phyloP scores from a whole-genome alignment of 1,140 invertebrate genomes.

The Drosophila asahinai region DNA sequence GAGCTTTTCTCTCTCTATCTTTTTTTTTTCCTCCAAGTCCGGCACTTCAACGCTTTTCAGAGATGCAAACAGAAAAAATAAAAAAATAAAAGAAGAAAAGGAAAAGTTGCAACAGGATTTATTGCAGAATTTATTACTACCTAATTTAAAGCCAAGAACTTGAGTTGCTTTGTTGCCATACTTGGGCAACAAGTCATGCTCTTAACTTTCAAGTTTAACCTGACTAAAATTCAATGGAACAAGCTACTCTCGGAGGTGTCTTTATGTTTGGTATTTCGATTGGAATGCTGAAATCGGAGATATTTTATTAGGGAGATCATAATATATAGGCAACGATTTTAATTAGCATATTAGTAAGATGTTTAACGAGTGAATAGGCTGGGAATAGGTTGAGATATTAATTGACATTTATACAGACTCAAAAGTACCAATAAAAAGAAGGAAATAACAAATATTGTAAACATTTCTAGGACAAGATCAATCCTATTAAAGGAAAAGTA shows the following conservation, averaged over 20 bases:
- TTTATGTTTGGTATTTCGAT: not conserved
- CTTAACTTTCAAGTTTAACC: constrained; percentile 9
- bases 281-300: not conserved
- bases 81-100: not conserved
- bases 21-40: not conserved
- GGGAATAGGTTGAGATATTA: no score
- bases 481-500: not conserved
- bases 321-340: not conserved
- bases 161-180: not conserved
- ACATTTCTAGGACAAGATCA: not conserved
- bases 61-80: not conserved
- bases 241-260: not conserved
- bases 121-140: constrained; percentile 3
- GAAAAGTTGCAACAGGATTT: constrained; percentile 7
- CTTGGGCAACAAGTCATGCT: not conserved
- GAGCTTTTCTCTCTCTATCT: constrained; percentile 8
- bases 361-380: no score
- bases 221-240: not conserved
- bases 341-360: not conserved
- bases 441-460: no score
- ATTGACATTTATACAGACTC: no score
- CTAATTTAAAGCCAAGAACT: constrained; percentile 3
- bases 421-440: not conserved
- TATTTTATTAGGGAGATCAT: not conserved
- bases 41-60: constrained; percentile 3